Conservation (phyloP, 2,113 vertebrate species). For the Pteropus alecto region DNA sequence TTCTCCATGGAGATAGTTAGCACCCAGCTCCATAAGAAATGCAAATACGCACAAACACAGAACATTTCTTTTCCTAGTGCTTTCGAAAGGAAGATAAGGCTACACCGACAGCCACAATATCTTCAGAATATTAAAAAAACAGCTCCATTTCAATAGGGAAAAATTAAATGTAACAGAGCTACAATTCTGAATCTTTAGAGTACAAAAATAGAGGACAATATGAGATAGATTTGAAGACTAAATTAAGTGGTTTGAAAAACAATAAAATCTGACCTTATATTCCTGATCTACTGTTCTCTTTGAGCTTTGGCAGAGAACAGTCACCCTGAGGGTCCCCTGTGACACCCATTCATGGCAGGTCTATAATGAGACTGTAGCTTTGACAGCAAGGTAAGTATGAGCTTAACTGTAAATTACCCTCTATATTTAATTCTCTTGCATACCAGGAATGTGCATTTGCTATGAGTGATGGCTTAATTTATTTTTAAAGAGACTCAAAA, state of each 20-base stretch:
- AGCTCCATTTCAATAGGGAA: not conserved
- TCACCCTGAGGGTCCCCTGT: not conserved
- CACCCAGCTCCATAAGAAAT: not conserved
- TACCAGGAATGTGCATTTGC: slow-evolving; percentile 44
- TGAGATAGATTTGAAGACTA: not conserved
- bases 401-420: slow-evolving; percentile 78
- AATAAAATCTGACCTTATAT: not conserved
- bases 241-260: not conserved
- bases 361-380: slow-evolving; percentile 30
- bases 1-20: not conserved
- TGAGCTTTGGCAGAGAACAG: fast-evolving
- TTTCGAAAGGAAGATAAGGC: not conserved
- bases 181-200: not conserved
- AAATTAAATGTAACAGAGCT: not conserved
- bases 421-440: slow-evolving; percentile 69
- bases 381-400: slow-evolving; percentile 76
- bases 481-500: slow-evolving; percentile 75
- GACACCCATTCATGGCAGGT: not conserved
- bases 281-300: not conserved
- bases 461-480: slow-evolving; percentile 79
- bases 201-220: not conserved
- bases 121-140: not conserved
- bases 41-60: not conserved
- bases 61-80: not conserved
- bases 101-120: not conserved